Evolutionary conservation across 2,888 invertebrate genomes (phyloP).

Genomic region (Tridacna crocea): DNA sequence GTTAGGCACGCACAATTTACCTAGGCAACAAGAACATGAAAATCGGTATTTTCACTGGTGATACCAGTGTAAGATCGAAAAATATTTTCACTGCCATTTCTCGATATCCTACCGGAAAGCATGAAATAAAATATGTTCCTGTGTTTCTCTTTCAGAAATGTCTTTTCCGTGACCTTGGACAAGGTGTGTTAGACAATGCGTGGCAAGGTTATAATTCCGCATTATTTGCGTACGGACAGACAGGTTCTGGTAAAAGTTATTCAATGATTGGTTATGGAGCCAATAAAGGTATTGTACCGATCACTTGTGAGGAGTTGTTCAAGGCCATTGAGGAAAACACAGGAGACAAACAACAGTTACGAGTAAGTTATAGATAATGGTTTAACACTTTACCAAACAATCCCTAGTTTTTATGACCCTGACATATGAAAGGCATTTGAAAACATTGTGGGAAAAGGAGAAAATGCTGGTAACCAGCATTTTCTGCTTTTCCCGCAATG

Average conservation of each 20-base stretch:
- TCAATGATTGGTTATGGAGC: conserved; percentile 80
- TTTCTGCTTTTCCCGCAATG: no score
- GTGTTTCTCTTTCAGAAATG: conserved; percentile 58
- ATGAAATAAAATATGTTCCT: no score
- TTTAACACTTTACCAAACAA: no score
- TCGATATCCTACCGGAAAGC: no score
- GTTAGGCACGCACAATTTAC: no score
- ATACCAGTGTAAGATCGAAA: no score
- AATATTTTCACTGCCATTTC: no score
- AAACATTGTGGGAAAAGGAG: neutral
- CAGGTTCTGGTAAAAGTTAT: conserved; percentile 81
- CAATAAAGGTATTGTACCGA: conserved; percentile 79
- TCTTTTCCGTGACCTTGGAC: conserved; percentile 76
- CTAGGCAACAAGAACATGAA: no score
- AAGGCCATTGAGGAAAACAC: conserved; percentile 71
- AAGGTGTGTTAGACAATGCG: conserved; percentile 78
- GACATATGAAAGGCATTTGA: neutral
- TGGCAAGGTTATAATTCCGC: conserved; percentile 82
- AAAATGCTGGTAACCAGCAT: no score
- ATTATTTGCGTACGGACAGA: conserved; percentile 81
- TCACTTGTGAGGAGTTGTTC: conserved; percentile 77
- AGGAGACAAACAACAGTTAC: conserved; percentile 69
- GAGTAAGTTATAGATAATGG: conserved; percentile 58
- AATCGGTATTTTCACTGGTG: no score
- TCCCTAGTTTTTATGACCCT: no score